These are phyloP conservation scores for Drosophila macrospina DNA, from an alignment of 2,888 invertebrate species.

Conservation along the genomic window DNA sequence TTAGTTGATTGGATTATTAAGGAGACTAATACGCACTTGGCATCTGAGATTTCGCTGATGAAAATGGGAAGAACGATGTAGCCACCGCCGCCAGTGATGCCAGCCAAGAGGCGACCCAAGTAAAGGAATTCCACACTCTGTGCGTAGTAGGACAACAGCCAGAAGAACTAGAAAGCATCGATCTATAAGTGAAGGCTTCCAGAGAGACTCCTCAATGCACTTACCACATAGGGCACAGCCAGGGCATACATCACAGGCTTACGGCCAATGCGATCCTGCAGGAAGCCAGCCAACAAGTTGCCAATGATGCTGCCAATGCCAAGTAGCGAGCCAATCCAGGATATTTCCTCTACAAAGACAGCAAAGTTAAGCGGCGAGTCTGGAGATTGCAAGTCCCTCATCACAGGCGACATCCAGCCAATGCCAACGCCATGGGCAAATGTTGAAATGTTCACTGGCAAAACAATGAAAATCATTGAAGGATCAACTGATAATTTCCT, in stretches of 20 bases:
- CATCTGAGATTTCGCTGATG: slow-evolving; percentile 83
- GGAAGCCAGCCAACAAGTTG: slow-evolving; percentile 67
- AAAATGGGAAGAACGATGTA: slow-evolving; percentile 82
- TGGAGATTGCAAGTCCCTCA: slow-evolving; percentile 66
- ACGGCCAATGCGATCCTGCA: slow-evolving; percentile 72
- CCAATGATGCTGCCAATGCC: slow-evolving; percentile 77
- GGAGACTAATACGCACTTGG: slow-evolving; percentile 64
- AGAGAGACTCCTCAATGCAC: background rate
- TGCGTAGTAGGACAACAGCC: slow-evolving; percentile 79
- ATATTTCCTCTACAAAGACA: slow-evolving; percentile 62
- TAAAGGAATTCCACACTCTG: slow-evolving; percentile 79
- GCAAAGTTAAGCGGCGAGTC: slow-evolving; percentile 56
- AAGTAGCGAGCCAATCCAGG: slow-evolving; percentile 77
- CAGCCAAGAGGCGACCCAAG: slow-evolving; percentile 78
- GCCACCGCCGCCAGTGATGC: slow-evolving; percentile 82
- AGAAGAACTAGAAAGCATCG: slow-evolving; percentile 70
- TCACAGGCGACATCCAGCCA: slow-evolving; percentile 80
- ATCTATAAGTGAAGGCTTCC: too few species aligned
- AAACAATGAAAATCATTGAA: background rate
- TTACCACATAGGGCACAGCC: slow-evolving; percentile 70
- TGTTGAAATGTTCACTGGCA: slow-evolving; percentile 73
- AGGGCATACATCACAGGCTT: slow-evolving; percentile 64
- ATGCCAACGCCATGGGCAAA: slow-evolving; percentile 78
- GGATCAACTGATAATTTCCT: background rate
- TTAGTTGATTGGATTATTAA: background rate